Evolutionary conservation across 1,140 invertebrate species (phyloP).

Genomic region (Drosophila kanapiae): DNA sequence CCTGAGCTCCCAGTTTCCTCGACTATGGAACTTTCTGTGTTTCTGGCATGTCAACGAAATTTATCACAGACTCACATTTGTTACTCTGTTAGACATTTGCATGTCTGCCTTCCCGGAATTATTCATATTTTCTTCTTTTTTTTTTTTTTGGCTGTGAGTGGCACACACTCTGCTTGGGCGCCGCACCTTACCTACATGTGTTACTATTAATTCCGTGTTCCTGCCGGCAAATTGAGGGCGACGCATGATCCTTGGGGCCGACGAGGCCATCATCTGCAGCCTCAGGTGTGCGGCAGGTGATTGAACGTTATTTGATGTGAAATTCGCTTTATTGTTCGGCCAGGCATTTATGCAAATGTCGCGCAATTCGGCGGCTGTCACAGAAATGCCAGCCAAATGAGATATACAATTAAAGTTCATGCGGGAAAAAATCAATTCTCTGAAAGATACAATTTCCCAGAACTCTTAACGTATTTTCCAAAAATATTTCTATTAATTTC

Average conservation of each 20-base stretch:
- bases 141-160: constrained; percentile 7
- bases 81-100: constrained; percentile 65
- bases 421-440: not conserved
- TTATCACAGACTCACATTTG: constrained; percentile 77
- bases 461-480: too few relatives aligned
- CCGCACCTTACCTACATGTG: constrained; percentile 26
- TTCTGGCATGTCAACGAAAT: constrained; percentile 60
- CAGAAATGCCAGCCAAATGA: constrained; percentile 27
- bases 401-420: constrained; percentile 23
- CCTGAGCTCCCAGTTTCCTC: constrained; percentile 14
- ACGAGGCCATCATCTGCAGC: constrained; percentile 21
- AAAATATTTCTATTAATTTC: too few relatives aligned
- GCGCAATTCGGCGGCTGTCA: constrained; percentile 52
- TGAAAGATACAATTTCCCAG: too few relatives aligned
- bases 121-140: constrained; percentile 63
- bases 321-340: constrained; percentile 46
- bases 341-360: constrained; percentile 65
- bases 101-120: constrained; percentile 65
- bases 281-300: constrained; percentile 48
- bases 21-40: constrained; percentile 33
- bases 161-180: constrained; percentile 13
- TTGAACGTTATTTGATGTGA: constrained; percentile 75
- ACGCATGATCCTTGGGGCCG: constrained; percentile 22
- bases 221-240: constrained; percentile 30
- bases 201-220: constrained; percentile 44